Evolutionary conservation across 2,888 invertebrate species (phyloP), one percentile per base, ranked within the genome.

Genomic region (Eupithecia abbreviata): DNA sequence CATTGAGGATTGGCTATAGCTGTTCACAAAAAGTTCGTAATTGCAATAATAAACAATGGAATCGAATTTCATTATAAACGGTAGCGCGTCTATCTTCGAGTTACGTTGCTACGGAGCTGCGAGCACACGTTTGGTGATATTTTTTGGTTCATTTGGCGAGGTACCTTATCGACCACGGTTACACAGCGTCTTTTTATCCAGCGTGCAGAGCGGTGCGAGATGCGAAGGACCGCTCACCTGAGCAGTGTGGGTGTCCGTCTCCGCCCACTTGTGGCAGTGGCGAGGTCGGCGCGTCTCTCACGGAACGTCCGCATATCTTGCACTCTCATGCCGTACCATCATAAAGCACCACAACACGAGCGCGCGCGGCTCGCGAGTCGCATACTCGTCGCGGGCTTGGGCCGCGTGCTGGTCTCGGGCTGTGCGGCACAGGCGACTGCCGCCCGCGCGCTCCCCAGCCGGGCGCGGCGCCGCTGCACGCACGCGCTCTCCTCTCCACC

Each of bases 291-390:
- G 86, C 87, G 88, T 88, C 86, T 91, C 83, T 93, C 90, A 94
- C 92, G 92, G 92, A 90, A 93, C 94, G 93, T 93, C 94, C 93
- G 91, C 93, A 93, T 94, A 91, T 90, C 93, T 90, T 86, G 93
- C 92, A 92, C 90, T 91, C 89, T 92, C 91, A 92, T 92, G 89
- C 92, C 91, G 93, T 91, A 93, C 91, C 93, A 94, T 94, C 94
- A 94, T 93, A 94, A 94, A 90, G 90, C 92, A 94, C 89, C 90
- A 93, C 91, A 92, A 93, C 93, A 92, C 90, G 89, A 90, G 89
- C 85, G 90, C 90, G 88, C 91, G 89, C 91, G 91, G 88, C 91
- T 87, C 90, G 92, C 92, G 90, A 87, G 87, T 89, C 85, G 90
- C 94, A 93, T 93, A 90, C 30, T 30, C 30, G 87, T 91, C 87